Evolutionary conservation across 2,888 invertebrate genomes (phyloP), one percentile per base, ranked within the genome.

Genomic region (Leptopilina myrica): DNA sequence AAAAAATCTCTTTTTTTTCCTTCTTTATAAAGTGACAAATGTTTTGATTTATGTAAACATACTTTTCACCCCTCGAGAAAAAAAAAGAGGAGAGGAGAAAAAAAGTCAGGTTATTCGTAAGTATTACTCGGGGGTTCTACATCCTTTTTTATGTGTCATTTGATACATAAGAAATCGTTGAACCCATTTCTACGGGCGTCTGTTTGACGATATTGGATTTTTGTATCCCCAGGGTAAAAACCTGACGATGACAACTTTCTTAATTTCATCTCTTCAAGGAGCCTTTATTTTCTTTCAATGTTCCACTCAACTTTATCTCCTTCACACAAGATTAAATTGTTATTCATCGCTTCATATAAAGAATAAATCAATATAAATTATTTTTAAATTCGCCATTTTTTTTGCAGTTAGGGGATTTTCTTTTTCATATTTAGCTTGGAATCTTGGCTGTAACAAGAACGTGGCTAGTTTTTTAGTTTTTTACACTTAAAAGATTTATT

Each of bases 171-270:
- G 53, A 69, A 49, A 69, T 69, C 69, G 69, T 20, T 20, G 49
- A 49, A 69, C 20, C 56, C 33, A 73, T 73, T 33, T n/a, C 53
- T 33, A 66, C 40, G 62, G 59, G 69, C 79, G 73, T 76, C 79
- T 77, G 73, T 76, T 79, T 76, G 64, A 46, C 73, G 76, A 78
- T 82, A 84, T 84, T 82, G 82, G 80, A 83, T 83, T 84, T 82
- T 84, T 76, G 26, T 73, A 56, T 80, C 43, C 78, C 59, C 40
- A 62, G 59, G 46, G 76, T 59, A 43, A 66, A 78, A 78, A 66
- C 80, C 80, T 78, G 83, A 77, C 66, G 76, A 76, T 82, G 84
- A 84, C 84, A 81, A 82, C 81, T 84, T 84, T 83, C 84, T 84
- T 84, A 84, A 84, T 84, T 84, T 83, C 81, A 80, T 76, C 80